A percentile compares a stretch with the other conserved stretches of the same genome.
Evolutionary conservation across 1,140 invertebrate genomes (phyloP).

Genomic region (Muscidifurax raptorellus): DNA sequence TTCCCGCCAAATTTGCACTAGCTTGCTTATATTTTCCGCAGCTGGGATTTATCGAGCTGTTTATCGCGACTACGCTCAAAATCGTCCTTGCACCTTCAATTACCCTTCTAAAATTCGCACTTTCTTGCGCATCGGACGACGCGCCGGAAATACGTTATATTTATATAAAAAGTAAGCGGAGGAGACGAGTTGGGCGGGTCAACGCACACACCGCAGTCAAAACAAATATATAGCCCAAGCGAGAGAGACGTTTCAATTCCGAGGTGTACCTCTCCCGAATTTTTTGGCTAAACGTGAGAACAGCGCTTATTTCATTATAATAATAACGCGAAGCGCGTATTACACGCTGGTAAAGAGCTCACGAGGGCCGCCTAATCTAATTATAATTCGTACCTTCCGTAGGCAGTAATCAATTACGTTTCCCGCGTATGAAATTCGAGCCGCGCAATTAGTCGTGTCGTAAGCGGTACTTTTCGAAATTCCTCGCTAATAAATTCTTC

Average conservation of each 20-base stretch:
- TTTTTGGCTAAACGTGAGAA: background rate
- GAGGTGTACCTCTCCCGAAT: background rate
- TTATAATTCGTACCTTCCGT: slow-evolving; percentile 1
- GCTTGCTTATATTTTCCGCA: background rate
- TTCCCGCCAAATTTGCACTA: background rate
- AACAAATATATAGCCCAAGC: slow-evolving; percentile 67
- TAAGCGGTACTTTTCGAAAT: background rate
- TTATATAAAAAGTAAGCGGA: background rate
- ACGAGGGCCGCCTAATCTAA: background rate
- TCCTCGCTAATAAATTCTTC: background rate
- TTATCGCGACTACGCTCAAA: background rate
- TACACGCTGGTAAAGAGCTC: background rate
- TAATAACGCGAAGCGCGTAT: background rate
- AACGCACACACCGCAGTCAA: slow-evolving; percentile 62
- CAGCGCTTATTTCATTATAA: background rate
- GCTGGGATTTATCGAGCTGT: background rate
- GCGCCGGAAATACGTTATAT: background rate
- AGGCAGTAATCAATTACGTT: background rate
- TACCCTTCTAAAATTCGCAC: background rate
- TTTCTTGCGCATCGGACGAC: background rate
- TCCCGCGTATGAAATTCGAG: background rate
- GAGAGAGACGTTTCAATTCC: slow-evolving; percentile 66
- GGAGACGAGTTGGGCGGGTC: slow-evolving; percentile 63
- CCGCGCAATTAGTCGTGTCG: background rate
- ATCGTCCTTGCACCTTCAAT: background rate